Base-by-base conservation (phyloP, 2,888 invertebrate genomes). In the Nomada ferruginata region DNA sequence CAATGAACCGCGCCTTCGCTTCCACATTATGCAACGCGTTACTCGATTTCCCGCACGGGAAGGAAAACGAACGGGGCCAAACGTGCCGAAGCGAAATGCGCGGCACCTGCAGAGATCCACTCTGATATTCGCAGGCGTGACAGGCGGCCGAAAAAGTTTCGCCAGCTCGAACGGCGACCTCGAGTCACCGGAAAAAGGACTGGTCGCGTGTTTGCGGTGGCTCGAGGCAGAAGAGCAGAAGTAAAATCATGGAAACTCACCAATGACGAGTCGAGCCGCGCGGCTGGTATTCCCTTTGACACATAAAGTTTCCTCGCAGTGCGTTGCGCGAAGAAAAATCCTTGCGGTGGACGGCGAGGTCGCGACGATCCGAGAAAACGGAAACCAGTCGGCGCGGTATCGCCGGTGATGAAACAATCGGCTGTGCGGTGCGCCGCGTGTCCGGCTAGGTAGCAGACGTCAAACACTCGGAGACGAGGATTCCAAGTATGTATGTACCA, bases 201-300 rank as follows among this genome's bases (percentile, higher is more conserved):
- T 50, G 23, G 44, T 3, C 55, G 59, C 63, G 64, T 2, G 59
- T 36, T 20, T 15, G 2, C 15, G 18, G 13, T 15, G 18, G 5
- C n/a, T 13, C 11, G 3, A 11, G 13, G 4, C 20, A 23, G 3
- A 13, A n/a, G 20, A 59, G 26, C 13, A 23, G 3, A 11, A 61
- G n/a, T 15, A 63, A 59, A 68, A 55, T 60, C 9, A 5, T 59
- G 42, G 50, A 75, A 81, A 90, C 91, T 91, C 82, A 90, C 90
- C 91, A 91, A 90, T 72, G 84, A 75, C 82, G 69, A 79, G 87
- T 87, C 82, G 85, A 23, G 84, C 74, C 86, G 87, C 80, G 82
- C 74, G 72, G 71, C 72, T 75, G 71, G 79, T 89, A 87, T 77
- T 77, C 85, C 69, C 63, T 69, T 72, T 44, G 75, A 59, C 61